phyloP scores from a whole-genome alignment of 1,140 invertebrate species.

The Pristionchus pacificus region DNA sequence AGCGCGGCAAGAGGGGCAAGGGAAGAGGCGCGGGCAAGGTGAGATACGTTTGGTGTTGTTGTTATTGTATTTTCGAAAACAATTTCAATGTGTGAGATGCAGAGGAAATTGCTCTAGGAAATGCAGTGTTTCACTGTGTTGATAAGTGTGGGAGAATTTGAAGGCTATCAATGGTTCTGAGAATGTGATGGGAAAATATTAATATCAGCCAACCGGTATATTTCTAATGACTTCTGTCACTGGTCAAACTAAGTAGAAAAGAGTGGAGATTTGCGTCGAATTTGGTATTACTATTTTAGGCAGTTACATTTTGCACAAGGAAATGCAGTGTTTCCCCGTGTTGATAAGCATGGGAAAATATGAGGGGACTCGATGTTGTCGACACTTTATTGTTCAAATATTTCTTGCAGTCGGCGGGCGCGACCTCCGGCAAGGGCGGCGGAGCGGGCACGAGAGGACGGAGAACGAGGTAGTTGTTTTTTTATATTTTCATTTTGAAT shows the following conservation, averaged over 20 bases:
- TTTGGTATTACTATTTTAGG: no score
- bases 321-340: neutral
- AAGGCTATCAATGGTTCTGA: neutral
- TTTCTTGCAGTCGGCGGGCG: neutral
- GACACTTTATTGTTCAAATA: neutral
- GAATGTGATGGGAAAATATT: neutral
- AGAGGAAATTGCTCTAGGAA: neutral
- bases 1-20: slow-evolving; percentile 26
- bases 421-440: no score
- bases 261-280: no score
- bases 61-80: neutral
- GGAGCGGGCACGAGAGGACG: neutral
- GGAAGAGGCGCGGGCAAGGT: slow-evolving; percentile 15
- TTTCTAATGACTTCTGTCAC: no score
- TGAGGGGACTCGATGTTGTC: neutral
- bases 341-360: neutral
- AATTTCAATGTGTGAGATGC: slow-evolving; percentile 1
- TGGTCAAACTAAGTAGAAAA: no score
- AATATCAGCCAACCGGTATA: neutral
- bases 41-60: neutral
- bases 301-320: neutral
- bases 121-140: slow-evolving; percentile 1
- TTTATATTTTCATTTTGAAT: no score
- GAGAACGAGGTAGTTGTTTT: neutral
- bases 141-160: neutral